phyloP scores from a whole-genome alignment of 2,888 invertebrate species.

The Pediacus dermestoides region DNA sequence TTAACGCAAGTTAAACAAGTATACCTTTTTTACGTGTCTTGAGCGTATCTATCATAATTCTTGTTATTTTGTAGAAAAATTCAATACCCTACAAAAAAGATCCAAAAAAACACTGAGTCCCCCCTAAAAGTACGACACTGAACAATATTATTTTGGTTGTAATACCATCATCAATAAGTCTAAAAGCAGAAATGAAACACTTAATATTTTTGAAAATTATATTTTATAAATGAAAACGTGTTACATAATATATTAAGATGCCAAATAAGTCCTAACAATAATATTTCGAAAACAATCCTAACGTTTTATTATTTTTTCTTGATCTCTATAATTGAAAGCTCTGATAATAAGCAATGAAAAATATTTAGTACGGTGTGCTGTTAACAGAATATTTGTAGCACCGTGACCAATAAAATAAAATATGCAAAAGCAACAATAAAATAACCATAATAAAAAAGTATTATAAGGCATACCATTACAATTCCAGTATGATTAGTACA shows the following conservation, averaged over 20 bases:
- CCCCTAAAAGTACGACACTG: too few relatives aligned
- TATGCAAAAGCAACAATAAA: constrained; percentile 37
- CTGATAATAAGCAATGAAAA: constrained; percentile 24
- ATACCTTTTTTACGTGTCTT: too few relatives aligned
- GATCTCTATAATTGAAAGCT: too few relatives aligned
- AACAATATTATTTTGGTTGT: too few relatives aligned
- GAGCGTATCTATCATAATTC: too few relatives aligned
- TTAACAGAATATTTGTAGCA: constrained; percentile 33
- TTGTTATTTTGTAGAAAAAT: too few relatives aligned
- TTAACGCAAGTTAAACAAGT: too few relatives aligned
- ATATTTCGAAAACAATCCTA: constrained; percentile 36
- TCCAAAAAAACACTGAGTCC: too few relatives aligned
- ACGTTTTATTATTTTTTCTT: too few relatives aligned
- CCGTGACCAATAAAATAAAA: constrained; percentile 36
- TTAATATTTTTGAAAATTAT: constrained; percentile 23
- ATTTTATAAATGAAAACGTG: constrained; percentile 38
- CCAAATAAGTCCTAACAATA: constrained; percentile 25
- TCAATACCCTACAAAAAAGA: too few relatives aligned
- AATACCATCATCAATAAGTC: too few relatives aligned
- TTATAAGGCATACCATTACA: constrained; percentile 26
- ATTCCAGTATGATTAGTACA: constrained; percentile 18
- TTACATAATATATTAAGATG: constrained; percentile 35
- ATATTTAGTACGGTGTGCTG: constrained; percentile 13
- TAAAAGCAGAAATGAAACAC: too few relatives aligned
- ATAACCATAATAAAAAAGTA: constrained; percentile 33